These are phyloP conservation scores for Chloroclysta siterata DNA, from an alignment of 2,888 invertebrate genomes.

Conservation along the genomic window DNA sequence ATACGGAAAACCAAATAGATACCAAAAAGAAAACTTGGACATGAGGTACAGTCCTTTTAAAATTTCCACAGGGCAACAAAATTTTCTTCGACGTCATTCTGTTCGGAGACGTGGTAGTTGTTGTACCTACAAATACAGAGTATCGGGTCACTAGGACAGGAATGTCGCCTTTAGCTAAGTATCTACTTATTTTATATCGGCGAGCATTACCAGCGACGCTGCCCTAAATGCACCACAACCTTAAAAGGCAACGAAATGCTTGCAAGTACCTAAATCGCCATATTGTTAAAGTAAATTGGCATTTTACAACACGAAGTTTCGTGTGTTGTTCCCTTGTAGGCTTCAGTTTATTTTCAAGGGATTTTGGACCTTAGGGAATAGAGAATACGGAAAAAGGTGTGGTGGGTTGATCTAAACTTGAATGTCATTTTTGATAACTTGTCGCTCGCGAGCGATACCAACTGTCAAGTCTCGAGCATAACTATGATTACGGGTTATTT, in stretches of 20 bases:
- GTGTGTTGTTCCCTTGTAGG: slow-evolving; percentile 65
- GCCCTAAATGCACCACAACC: slow-evolving; percentile 70
- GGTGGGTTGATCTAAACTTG: slow-evolving; percentile 50
- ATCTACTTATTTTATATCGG: slow-evolving; percentile 54
- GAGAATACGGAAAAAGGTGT: slow-evolving; percentile 12
- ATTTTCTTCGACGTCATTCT: too few relatives aligned
- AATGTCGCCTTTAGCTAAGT: slow-evolving; percentile 9
- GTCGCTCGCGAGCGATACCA: slow-evolving; percentile 70
- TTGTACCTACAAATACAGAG: too few relatives aligned
- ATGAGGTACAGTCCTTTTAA: too few relatives aligned
- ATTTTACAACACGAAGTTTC: slow-evolving; percentile 77
- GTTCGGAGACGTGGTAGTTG: too few relatives aligned
- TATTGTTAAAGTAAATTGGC: slow-evolving; percentile 82
- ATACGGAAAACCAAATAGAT: too few relatives aligned
- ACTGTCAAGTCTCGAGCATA: slow-evolving; percentile 36
- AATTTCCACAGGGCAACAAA: too few relatives aligned
- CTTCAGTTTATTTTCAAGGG: slow-evolving; percentile 17
- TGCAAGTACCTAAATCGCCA: slow-evolving; percentile 69
- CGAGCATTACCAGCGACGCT: slow-evolving; percentile 66
- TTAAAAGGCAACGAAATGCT: slow-evolving; percentile 73
- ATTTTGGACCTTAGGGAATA: slow-evolving; percentile 43
- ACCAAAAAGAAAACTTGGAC: too few relatives aligned
- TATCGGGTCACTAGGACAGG: neutral
- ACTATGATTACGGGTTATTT: slow-evolving; percentile 22
- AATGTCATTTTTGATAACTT: slow-evolving; percentile 68